phyloP scores from a whole-genome alignment of 2,888 invertebrate species.

The Diachrysia chrysitis region DNA sequence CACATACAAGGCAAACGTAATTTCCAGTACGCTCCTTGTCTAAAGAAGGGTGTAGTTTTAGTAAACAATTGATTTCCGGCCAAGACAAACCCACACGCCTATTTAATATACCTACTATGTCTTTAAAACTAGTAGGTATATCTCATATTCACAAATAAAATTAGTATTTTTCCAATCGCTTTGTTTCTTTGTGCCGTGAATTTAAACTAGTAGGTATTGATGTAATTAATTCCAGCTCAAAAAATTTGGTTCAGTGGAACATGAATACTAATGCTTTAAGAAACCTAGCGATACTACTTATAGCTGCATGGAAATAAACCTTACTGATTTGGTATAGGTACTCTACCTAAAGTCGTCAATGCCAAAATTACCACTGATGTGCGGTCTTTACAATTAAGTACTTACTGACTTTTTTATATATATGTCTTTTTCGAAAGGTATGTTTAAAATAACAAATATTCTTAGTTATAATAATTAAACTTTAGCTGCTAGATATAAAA shows the following conservation, averaged over 20 bases:
- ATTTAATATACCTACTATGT: no score
- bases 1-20: conserved; percentile 27
- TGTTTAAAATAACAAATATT: no score
- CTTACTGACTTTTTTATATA: no score
- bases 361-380: no score
- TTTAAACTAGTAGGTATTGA: background rate
- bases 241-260: background rate
- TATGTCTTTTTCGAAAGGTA: no score
- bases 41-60: conserved; percentile 18
- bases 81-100: conserved; percentile 28
- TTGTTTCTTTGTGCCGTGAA: background rate
- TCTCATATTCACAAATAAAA: no score
- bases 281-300: background rate
- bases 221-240: background rate
- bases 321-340: no score
- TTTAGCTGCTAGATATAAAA: background rate
- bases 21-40: background rate
- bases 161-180: background rate
- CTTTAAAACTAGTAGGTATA: no score
- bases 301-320: no score
- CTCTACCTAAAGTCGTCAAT: no score
- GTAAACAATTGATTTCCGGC: conserved; percentile 50
- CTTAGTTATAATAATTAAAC: background rate
- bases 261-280: background rate
- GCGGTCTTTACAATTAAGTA: no score